Conservation (phyloP, 2,797 vertebrate genomes). For the Hypotaenidia philippensis region DNA sequence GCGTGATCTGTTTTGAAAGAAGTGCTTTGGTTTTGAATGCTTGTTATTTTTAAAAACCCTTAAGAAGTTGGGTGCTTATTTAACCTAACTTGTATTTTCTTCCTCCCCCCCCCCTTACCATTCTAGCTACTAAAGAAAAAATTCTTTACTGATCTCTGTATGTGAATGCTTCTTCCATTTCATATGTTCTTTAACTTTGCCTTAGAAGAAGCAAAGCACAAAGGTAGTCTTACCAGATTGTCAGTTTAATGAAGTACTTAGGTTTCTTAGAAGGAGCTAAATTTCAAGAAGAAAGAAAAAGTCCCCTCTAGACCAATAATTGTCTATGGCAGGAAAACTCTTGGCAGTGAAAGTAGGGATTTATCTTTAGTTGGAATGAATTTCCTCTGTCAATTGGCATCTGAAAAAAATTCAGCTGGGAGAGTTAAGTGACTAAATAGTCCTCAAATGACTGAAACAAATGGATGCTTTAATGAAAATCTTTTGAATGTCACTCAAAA, state of each 20-base stretch:
- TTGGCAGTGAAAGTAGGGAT: conserved; percentile 60
- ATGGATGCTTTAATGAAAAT: conserved; percentile 73
- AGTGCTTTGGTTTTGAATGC: not conserved
- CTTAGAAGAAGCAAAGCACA: conserved; percentile 44
- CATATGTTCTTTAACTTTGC: not conserved
- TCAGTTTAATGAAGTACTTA: conserved; percentile 68
- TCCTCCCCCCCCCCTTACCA: rapidly evolving
- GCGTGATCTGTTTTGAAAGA: not conserved
- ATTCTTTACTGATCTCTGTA: not conserved
- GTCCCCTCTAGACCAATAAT: conserved; percentile 64
- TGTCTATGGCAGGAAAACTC: conserved; percentile 63
- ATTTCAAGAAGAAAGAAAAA: conserved; percentile 61
- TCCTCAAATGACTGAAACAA: conserved; percentile 73
- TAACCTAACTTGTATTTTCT: not conserved
- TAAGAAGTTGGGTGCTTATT: rapidly evolving
- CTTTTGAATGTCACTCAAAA: conserved; percentile 69
- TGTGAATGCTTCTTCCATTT: conserved; percentile 13
- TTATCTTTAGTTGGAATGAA: conserved; percentile 68
- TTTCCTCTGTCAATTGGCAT: conserved; percentile 69
- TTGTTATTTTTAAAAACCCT: rapidly evolving
- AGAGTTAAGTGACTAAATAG: conserved; percentile 68
- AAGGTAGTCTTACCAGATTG: conserved; percentile 41
- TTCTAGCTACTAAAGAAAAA: not conserved
- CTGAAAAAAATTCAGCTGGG: conserved; percentile 60
- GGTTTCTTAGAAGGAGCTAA: conserved; percentile 60